Evolutionary conservation across 2,888 invertebrate species (phyloP).

Genomic region (Parasteatoda lunata): DNA sequence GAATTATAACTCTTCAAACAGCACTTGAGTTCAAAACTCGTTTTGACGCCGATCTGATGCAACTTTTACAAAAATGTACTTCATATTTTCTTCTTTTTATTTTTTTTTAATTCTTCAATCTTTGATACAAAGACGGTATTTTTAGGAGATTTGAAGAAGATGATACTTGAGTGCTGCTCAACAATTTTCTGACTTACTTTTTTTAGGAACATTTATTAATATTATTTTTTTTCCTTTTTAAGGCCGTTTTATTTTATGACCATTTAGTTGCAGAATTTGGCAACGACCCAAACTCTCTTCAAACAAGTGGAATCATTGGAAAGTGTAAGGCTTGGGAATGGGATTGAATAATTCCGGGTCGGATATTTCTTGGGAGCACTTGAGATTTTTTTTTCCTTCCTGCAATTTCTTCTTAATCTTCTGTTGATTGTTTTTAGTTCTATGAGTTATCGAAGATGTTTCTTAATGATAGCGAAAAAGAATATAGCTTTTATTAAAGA

Average conservation of each 20-base stretch:
- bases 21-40: slow-evolving; percentile 2
- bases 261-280: slow-evolving; percentile 55
- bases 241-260: slow-evolving; percentile 57
- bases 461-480: background rate
- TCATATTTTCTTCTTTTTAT: slow-evolving; percentile 14
- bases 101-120: background rate
- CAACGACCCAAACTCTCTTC: slow-evolving; percentile 46
- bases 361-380: slow-evolving; percentile 46
- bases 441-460: slow-evolving; percentile 3
- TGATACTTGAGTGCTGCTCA: slow-evolving; percentile 47
- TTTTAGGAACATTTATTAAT: slow-evolving; percentile 41
- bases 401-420: slow-evolving; percentile 17
- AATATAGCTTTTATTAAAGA: background rate
- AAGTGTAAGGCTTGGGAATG: slow-evolving; percentile 10
- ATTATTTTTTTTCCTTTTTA: slow-evolving; percentile 46
- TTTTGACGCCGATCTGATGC: slow-evolving; percentile 14
- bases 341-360: slow-evolving; percentile 54
- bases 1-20: slow-evolving; percentile 3
- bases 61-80: background rate
- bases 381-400: slow-evolving; percentile 14
- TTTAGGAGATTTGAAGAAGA: slow-evolving; percentile 36
- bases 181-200: slow-evolving; percentile 25
- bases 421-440: slow-evolving; percentile 48
- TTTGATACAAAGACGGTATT: slow-evolving; percentile 23
- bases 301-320: slow-evolving; percentile 54